Conservation (phyloP, 2,113 vertebrate genomes). For the Rhabdornis inornatus region DNA sequence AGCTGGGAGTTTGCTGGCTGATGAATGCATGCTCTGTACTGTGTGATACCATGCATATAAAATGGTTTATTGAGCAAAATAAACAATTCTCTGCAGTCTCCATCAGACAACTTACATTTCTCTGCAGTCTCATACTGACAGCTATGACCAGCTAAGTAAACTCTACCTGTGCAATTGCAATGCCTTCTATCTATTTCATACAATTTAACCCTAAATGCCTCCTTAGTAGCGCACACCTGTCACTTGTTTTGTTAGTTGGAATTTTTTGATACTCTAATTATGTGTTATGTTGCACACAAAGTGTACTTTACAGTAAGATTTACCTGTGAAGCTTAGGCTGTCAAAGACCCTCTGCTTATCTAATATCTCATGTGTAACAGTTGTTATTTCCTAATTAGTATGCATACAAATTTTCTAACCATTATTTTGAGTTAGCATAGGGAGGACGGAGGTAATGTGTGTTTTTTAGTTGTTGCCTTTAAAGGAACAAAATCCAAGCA, state of each 20-base stretch:
- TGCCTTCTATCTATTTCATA: not conserved
- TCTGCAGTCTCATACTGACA: slow-evolving; percentile 12
- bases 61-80: slow-evolving; percentile 54
- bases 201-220: not conserved
- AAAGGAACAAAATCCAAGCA: not conserved
- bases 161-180: not conserved
- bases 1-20: not conserved
- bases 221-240: not conserved
- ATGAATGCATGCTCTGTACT: slow-evolving; percentile 19
- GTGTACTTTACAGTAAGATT: not conserved
- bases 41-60: slow-evolving; percentile 41
- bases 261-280: not conserved
- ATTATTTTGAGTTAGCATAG: not conserved
- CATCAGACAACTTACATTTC: not conserved
- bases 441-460: not conserved
- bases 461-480: not conserved
- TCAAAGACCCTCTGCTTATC: not conserved
- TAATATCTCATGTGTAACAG: not conserved
- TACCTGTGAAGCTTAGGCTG: not conserved
- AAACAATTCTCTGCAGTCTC: slow-evolving; percentile 30
- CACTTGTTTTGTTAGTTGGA: not conserved
- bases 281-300: not conserved
- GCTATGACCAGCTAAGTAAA: not conserved
- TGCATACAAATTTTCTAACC: not conserved
- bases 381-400: not conserved